Conservation (phyloP, 2,113 vertebrate genomes). For the Mormyrus iriodes region DNA sequence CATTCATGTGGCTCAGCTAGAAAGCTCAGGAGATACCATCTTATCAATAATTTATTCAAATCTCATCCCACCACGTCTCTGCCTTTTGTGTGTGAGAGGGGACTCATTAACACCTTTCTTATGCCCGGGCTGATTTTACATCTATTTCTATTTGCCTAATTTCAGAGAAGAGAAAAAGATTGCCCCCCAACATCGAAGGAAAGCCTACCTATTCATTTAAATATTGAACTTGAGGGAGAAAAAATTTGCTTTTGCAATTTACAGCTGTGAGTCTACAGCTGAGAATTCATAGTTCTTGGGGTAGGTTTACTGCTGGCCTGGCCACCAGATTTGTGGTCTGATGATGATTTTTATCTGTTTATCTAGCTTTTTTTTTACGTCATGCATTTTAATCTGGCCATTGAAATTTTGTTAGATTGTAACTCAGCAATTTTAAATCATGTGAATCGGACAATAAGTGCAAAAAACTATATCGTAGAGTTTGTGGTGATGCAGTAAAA, state of each 20-base stretch:
- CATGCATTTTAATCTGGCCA: neutral
- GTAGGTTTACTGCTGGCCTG: neutral
- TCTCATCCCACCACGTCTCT: neutral
- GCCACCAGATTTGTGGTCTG: neutral
- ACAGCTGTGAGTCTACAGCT: neutral
- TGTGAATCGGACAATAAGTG: neutral
- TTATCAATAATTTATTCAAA: neutral
- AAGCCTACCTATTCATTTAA: neutral
- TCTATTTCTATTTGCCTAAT: constrained; percentile 1
- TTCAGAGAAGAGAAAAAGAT: neutral
- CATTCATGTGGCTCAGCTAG: neutral
- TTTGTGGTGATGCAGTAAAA: too few species aligned
- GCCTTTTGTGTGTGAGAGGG: neutral
- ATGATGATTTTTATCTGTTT: neutral
- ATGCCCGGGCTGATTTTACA: neutral
- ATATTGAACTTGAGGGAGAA: neutral
- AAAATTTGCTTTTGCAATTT: neutral
- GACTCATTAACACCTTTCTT: neutral
- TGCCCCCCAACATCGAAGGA: neutral
- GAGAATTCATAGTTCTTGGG: neutral
- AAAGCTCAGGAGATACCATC: neutral
- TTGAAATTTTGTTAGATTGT: neutral
- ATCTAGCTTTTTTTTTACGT: neutral
- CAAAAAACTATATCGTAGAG: neutral
- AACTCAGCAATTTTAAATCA: neutral